These are phyloP conservation scores for Urosaurus nigricauda DNA, from an alignment of 2,797 vertebrate species.

Conservation along the genomic window DNA sequence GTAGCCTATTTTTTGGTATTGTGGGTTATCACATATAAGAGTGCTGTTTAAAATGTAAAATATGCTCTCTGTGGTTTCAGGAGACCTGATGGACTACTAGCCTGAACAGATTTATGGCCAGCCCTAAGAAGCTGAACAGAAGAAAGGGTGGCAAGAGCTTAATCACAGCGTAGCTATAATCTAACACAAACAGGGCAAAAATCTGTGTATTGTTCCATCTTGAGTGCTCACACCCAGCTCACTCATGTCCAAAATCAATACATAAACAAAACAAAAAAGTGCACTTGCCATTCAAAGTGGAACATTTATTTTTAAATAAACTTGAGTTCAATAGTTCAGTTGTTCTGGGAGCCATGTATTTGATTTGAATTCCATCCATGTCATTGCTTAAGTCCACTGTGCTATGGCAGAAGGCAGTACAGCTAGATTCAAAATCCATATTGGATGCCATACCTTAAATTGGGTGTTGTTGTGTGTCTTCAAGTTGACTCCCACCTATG, in stretches of 20 bases:
- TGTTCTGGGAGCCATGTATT: not conserved
- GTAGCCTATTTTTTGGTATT: not conserved
- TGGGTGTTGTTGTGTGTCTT: too few species aligned
- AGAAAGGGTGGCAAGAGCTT: not conserved
- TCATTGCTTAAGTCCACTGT: not conserved
- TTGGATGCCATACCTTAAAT: too few species aligned
- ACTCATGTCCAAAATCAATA: slow-evolving; percentile 22
- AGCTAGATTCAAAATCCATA: not conserved
- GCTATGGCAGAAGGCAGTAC: not conserved
- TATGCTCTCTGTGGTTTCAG: not conserved
- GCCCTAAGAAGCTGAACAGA: not conserved
- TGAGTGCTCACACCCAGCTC: not conserved
- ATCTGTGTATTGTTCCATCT: not conserved
- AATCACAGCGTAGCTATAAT: not conserved
- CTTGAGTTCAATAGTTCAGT: not conserved
- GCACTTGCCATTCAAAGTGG: slow-evolving; percentile 7
- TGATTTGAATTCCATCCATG: not conserved
- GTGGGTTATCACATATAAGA: not conserved
- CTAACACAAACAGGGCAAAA: slow-evolving; percentile 19
- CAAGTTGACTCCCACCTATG: too few species aligned
- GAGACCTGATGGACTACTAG: not conserved
- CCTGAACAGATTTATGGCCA: not conserved
- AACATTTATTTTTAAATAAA: not conserved
- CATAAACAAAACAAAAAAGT: slow-evolving; percentile 1
- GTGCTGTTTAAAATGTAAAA: not conserved